Evolutionary conservation across 2,113 vertebrate genomes (phyloP).

Genomic region (Leucoraja erinaceus): DNA sequence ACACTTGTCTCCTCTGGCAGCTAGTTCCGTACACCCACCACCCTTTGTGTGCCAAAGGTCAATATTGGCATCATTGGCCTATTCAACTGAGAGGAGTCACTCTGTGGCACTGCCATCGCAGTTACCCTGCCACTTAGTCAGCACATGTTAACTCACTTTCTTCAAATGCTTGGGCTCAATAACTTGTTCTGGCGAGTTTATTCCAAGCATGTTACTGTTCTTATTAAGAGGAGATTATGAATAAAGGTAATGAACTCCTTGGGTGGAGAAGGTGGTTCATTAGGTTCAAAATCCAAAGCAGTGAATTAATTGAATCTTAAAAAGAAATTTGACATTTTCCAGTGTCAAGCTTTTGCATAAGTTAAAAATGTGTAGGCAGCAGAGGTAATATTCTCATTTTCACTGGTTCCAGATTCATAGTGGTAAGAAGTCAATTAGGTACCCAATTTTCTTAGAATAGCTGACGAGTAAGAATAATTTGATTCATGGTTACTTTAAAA

Average conservation of each 20-base stretch:
- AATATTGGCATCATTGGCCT: not conserved
- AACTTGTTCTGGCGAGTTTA: not conserved
- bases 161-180: not conserved
- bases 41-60: no score
- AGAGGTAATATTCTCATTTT: slow-evolving; percentile 28
- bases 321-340: slow-evolving; percentile 28
- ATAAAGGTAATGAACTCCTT: slow-evolving; percentile 10
- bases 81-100: not conserved
- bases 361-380: slow-evolving; percentile 32
- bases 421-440: slow-evolving; percentile 17
- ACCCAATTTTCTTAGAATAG: slow-evolving; percentile 28
- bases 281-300: not conserved
- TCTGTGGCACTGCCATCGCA: no score
- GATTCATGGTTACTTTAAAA: slow-evolving; percentile 30
- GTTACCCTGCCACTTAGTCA: not conserved
- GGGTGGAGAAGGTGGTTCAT: slow-evolving; percentile 4
- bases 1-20: no score
- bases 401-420: slow-evolving; percentile 23
- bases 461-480: slow-evolving; percentile 29
- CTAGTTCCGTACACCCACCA: no score
- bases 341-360: slow-evolving; percentile 13
- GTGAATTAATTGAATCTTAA: slow-evolving; percentile 24
- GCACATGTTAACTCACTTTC: not conserved
- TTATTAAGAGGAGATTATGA: slow-evolving; percentile 23
- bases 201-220: not conserved